These are phyloP conservation scores for Heliocidaris tuberculata DNA, from an alignment of 35 echinoderm and acorn worm species.

Conservation along the genomic window DNA sequence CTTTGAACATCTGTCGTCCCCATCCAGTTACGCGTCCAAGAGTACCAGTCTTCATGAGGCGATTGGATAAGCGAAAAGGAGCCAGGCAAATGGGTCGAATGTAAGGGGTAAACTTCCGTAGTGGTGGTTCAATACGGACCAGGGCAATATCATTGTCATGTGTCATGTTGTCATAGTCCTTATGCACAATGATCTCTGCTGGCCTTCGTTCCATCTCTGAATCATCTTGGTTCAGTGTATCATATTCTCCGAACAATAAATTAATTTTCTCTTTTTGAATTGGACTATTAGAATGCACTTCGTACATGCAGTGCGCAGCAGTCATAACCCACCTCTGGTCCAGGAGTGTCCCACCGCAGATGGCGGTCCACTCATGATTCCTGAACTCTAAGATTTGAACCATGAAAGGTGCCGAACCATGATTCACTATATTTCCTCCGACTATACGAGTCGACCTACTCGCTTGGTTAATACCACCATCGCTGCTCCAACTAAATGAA, in stretches of 20 bases:
- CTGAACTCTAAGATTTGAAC: constrained; percentile 43
- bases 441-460: constrained; percentile 47
- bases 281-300: no score
- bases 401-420: constrained; percentile 77
- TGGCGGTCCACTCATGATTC: background rate
- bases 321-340: no score
- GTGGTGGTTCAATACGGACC: constrained; percentile 54
- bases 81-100: constrained; percentile 80
- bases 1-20: constrained; percentile 61
- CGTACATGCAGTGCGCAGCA: constrained; percentile 50
- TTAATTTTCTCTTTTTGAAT: background rate
- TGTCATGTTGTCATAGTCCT: constrained; percentile 28
- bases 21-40: constrained; percentile 72
- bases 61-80: constrained; percentile 11
- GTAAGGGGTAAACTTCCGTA: constrained; percentile 69
- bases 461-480: background rate
- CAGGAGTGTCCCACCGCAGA: no score
- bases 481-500: background rate
- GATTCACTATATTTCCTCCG: constrained; percentile 58
- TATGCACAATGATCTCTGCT: constrained; percentile 53
- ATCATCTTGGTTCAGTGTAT: constrained; percentile 22
- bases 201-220: background rate
- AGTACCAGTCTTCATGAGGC: constrained; percentile 9
- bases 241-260: constrained; percentile 70
- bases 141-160: constrained; percentile 73